Conservation (phyloP, 2,797 vertebrate species). For the Sebastolobus altivelis region DNA sequence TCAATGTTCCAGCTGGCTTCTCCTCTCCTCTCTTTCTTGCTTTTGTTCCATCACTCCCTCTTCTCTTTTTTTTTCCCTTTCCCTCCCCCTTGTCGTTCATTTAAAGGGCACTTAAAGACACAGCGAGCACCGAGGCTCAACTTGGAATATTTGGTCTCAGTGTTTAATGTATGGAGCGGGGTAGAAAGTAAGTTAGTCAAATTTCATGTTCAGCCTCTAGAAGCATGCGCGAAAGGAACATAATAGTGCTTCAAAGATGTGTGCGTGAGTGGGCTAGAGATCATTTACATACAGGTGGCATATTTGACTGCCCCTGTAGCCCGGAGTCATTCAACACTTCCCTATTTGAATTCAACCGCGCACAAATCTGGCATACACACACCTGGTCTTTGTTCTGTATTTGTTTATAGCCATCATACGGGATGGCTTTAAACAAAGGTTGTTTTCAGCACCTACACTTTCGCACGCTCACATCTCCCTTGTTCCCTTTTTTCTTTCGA, state of each 20-base stretch:
- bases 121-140: conserved; percentile 22
- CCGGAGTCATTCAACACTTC: conserved; percentile 55
- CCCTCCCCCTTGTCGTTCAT: conserved; percentile 30
- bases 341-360: conserved; percentile 61
- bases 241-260: conserved; percentile 45
- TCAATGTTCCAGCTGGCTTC: conserved; percentile 70
- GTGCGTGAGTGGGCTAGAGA: conserved; percentile 26
- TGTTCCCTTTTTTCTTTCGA: conserved; percentile 24
- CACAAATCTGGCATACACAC: conserved; percentile 50
- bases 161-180: conserved; percentile 35
- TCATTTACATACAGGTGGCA: conserved; percentile 84
- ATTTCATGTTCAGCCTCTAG: conserved; percentile 58
- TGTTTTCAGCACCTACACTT: conserved; percentile 49
- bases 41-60: conserved; percentile 52
- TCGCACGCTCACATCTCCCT: conserved; percentile 16
- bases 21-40: conserved; percentile 40
- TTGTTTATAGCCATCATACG: conserved; percentile 61
- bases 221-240: conserved; percentile 43
- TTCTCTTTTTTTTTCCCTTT: conserved; percentile 17
- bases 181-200: conserved; percentile 42
- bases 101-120: conserved; percentile 57
- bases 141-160: conserved; percentile 23
- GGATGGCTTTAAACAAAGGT: conserved; percentile 34
- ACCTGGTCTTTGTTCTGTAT: conserved; percentile 74
- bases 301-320: conserved; percentile 71